Base-by-base conservation (phyloP, 2,888 invertebrate species). In the Archaeoteleia sp. region DNA sequence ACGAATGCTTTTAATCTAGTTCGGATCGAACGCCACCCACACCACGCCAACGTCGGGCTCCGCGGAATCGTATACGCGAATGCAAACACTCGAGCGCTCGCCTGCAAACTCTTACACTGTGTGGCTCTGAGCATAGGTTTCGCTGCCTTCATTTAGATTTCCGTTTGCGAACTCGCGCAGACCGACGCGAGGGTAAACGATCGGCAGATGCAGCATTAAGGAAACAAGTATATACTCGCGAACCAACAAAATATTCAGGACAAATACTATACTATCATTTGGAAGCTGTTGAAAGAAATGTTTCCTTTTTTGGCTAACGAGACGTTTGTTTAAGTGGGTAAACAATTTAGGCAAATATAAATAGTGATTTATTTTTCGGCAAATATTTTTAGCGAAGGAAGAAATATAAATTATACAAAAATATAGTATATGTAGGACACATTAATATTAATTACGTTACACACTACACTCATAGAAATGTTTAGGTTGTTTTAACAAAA, bases 91-190 rank as follows among this genome's bases (percentile, higher is more conserved):
- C 53, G 45, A 58, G 35, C 60, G 60, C 72, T 63, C 66, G 32
- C 61, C 61, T 62, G 65, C 67, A 66, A 74, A 71, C 73, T 57
- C 65, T 57, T 51, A 57, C 40, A 32, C 40, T 14, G 15, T 49
- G 45, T 51, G 40, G 54, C 35, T 45, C 42, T 37, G 17, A 32
- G 67, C 67, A 62, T 69, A 68, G 34, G 57, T 63, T 63, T 55
- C 39, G 54, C 43, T 35, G 45, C 75, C 74, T 77, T 81, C 77
- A 82, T 82, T 80, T 78, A 71, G 77, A 71, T 80, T 81, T 80
- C 79, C 77, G 79, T 82, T 78, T 80, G 75, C 65, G 55, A 55
- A 48, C 48, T 65, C 67, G 49, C 72, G 49, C 60, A 72, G 75
- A 77, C 70, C 70, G 67, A 74, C 66, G 71, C 75, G 57, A 48